These are phyloP conservation scores for Ephialtes manifestator DNA, from an alignment of 2,888 invertebrate genomes.

Conservation along the genomic window DNA sequence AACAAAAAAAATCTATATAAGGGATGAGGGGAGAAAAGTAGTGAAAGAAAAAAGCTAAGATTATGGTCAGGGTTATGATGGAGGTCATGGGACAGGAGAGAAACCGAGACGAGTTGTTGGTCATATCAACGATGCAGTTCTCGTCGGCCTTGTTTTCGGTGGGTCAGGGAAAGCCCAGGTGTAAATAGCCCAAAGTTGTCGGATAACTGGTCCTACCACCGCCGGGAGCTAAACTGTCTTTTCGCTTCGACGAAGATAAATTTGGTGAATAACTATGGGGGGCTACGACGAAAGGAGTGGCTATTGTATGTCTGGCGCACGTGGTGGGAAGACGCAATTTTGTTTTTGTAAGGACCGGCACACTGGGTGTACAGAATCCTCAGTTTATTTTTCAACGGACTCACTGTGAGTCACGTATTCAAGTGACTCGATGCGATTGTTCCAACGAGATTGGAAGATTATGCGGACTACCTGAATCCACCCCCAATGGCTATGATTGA, in stretches of 20 bases:
- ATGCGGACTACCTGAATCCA: conserved; percentile 51
- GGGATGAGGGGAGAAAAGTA: neutral
- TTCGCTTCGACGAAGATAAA: conserved; percentile 29
- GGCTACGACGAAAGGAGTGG: conserved; percentile 21
- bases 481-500: conserved; percentile 60
- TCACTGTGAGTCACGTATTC: conserved; percentile 2
- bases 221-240: conserved; percentile 14
- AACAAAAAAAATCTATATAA: neutral
- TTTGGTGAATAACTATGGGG: conserved; percentile 20
- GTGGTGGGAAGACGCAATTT: neutral
- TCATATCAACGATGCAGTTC: conserved; percentile 27
- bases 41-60: conserved; percentile 37
- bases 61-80: conserved; percentile 59
- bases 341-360: neutral
- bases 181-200: conserved; percentile 62
- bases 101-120: conserved; percentile 21
- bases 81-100: conserved; percentile 65
- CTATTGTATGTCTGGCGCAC: conserved; percentile 1
- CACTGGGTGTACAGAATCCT: conserved; percentile 16
- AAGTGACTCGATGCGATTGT: conserved; percentile 53
- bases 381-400: neutral
- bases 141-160: conserved; percentile 55
- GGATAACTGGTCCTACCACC: conserved; percentile 33
- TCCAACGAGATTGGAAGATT: conserved; percentile 52
- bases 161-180: conserved; percentile 55